phyloP scores from a whole-genome alignment of 2,888 invertebrate species.

The Gerris lacustris region DNA sequence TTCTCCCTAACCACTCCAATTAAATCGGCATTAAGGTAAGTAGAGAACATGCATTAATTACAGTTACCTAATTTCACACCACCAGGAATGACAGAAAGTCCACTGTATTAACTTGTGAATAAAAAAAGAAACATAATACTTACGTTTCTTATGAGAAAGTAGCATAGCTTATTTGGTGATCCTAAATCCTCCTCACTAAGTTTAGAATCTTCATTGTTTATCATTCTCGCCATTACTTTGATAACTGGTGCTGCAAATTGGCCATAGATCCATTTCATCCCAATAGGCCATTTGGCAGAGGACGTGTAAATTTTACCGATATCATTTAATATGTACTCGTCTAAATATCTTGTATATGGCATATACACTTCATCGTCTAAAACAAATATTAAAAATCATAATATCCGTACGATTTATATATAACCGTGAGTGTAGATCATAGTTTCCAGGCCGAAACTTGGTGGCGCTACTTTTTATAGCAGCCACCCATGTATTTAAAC shows the following conservation, averaged over 20 bases:
- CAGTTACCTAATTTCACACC: too few relatives aligned
- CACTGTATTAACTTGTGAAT: too few relatives aligned
- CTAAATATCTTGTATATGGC: conserved; percentile 53
- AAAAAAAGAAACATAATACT: conserved; percentile 35
- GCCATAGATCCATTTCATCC: conserved; percentile 73
- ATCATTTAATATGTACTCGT: conserved; percentile 68
- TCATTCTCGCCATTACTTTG: conserved; percentile 55
- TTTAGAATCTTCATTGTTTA: conserved; percentile 48
- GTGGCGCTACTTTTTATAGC: too few relatives aligned
- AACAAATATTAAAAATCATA: conserved; percentile 15
- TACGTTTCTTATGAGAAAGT: conserved; percentile 55
- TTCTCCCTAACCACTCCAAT: too few relatives aligned
- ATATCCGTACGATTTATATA: too few relatives aligned
- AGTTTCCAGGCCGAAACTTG: too few relatives aligned
- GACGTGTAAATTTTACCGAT: conserved; percentile 64
- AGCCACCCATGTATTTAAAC: too few relatives aligned
- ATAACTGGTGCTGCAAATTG: conserved; percentile 63
- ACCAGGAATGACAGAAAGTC: too few relatives aligned
- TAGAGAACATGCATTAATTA: too few relatives aligned
- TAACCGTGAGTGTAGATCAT: too few relatives aligned
- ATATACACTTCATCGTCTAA: conserved; percentile 65
- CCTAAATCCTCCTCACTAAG: conserved; percentile 48
- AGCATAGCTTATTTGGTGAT: conserved; percentile 55
- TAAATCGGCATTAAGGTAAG: too few relatives aligned
- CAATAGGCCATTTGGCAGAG: conserved; percentile 40